phyloP scores from a whole-genome alignment of 2,888 invertebrate genomes.

The Volucella bombylans region DNA sequence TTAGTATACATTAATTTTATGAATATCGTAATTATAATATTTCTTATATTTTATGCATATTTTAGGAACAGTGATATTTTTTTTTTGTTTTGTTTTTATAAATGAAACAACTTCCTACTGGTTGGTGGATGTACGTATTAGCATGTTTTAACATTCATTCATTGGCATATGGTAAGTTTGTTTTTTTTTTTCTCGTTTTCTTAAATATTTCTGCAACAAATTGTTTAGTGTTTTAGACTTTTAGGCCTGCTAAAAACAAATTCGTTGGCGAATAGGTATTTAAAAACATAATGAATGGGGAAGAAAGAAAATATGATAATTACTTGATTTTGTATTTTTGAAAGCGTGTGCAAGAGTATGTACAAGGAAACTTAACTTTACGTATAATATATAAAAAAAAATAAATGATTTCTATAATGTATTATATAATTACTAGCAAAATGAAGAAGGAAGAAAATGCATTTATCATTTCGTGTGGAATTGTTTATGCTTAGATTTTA shows the following conservation, averaged over 20 bases:
- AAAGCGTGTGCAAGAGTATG: conserved; percentile 52
- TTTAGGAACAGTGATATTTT: conserved; percentile 37
- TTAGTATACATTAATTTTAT: conserved; percentile 60
- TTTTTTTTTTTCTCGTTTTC: conserved; percentile 22
- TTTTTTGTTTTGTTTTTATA: not conserved
- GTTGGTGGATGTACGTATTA: not conserved
- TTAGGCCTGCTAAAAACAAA: conserved; percentile 60
- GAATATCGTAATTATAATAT: conserved; percentile 37
- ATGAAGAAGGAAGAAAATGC: conserved; percentile 64
- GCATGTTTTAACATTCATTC: conserved; percentile 1
- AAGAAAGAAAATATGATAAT: conserved; percentile 44
- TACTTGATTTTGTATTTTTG: conserved; percentile 25
- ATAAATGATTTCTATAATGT: not conserved
- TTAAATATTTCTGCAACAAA: conserved; percentile 10
- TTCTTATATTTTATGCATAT: conserved; percentile 29
- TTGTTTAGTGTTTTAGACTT: conserved; percentile 2
- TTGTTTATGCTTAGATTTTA: conserved; percentile 50
- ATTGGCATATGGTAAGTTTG: not conserved
- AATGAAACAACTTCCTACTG: conserved; percentile 30
- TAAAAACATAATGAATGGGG: conserved; percentile 23
- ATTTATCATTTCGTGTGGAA: conserved; percentile 69
- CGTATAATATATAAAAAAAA: conserved; percentile 44
- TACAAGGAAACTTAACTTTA: conserved; percentile 62
- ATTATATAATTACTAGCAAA: conserved; percentile 22
- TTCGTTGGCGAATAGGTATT: conserved; percentile 13